Conservation (phyloP, 2,113 vertebrate genomes). For the Pluvialis apricaria region DNA sequence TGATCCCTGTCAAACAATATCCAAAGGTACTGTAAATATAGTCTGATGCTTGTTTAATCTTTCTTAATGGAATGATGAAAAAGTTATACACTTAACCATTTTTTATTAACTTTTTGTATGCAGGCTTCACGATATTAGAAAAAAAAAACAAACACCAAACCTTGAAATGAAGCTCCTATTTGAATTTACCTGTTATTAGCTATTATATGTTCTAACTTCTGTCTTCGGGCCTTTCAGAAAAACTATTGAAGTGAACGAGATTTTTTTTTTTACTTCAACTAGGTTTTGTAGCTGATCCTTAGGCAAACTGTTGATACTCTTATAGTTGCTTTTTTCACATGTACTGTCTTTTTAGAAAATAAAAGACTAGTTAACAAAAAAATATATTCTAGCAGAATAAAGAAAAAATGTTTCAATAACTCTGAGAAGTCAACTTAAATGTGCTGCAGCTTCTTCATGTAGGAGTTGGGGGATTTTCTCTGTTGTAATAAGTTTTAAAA, state of each 20-base stretch:
- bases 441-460: not conserved
- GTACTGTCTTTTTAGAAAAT: not conserved
- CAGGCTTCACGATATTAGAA: not conserved
- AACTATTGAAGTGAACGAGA: not conserved
- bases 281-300: not conserved
- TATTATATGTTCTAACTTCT: not conserved
- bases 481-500: not conserved
- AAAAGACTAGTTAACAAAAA: not conserved
- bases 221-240: not conserved
- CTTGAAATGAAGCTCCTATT: not conserved
- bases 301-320: not conserved
- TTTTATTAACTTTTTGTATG: not conserved
- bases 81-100: not conserved
- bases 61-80: not conserved
- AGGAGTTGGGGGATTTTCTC: not conserved
- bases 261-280: not conserved
- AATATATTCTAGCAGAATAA: not conserved
- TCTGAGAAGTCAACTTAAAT: not conserved
- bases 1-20: conserved; percentile 97
- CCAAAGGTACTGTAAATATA: conserved; percentile 87
- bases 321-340: not conserved
- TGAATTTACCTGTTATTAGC: not conserved
- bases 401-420: not conserved
- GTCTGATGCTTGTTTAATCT: not conserved
- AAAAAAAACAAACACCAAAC: not conserved